A percentile compares a stretch with the other conserved stretches of the same genome.
Evolutionary conservation across 2,113 vertebrate genomes (phyloP).

Genomic region (Zonotrichia leucophrys): DNA sequence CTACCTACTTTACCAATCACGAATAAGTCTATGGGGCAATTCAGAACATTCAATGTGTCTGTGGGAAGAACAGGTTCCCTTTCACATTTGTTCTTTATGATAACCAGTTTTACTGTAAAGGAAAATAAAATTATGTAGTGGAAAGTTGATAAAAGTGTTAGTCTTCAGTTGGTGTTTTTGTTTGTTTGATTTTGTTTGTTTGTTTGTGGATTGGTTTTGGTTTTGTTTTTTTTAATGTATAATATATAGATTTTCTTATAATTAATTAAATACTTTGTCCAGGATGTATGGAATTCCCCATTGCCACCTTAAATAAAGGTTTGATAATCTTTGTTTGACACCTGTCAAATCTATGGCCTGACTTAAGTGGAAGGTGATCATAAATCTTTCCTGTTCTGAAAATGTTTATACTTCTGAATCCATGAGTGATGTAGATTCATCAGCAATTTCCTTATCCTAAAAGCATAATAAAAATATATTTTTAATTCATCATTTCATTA

Average conservation of each 20-base stretch:
- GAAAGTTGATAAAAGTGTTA: neutral
- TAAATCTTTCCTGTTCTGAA: neutral
- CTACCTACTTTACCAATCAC: neutral
- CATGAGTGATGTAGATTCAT: neutral
- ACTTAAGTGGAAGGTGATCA: neutral
- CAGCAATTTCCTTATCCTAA: neutral
- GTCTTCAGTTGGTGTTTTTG: rapidly evolving
- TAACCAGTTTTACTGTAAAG: neutral
- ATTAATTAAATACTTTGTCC: neutral
- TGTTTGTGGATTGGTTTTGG: neutral
- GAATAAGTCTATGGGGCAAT: neutral
- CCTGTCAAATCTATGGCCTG: neutral
- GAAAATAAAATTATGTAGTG: neutral
- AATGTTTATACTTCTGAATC: neutral
- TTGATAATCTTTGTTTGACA: neutral
- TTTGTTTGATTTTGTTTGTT: neutral
- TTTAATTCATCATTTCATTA: neutral
- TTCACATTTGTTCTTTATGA: neutral
- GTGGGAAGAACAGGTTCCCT: neutral
- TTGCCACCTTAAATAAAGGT: neutral
- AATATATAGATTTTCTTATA: neutral
- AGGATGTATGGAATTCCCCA: neutral
- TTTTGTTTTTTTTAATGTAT: neutral
- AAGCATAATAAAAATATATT: neutral
- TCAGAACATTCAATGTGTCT: neutral